Evolutionary conservation across 37 sponge, comb jelly and placozoan genomes (phyloP), one percentile per base, ranked within the genome.

Genomic region (Petrosia ficiformis): DNA sequence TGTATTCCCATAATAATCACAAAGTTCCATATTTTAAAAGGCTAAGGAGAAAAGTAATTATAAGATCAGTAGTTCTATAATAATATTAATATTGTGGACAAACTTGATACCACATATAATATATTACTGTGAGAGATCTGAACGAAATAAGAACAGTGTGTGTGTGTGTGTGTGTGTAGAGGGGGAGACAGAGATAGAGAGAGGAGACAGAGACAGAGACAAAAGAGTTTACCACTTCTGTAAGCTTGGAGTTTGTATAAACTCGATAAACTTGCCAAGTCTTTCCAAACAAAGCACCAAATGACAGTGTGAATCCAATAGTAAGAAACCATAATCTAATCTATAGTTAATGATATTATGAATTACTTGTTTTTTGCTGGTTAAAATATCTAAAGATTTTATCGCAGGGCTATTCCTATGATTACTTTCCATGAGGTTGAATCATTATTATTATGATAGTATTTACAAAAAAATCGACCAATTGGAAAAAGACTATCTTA

Each of bases 231-330:
- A 82, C 82, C 75, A 65, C 34, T 4, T 65, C 42, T 59, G 65
- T 82, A 16, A 67, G 39, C 1, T 1, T 58, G 4, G 39, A 36
- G 42, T 63, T 84, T 30, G 86, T 84, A 61, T 90, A 90, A 30
- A 90, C 78, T 30, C 90, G 72, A 68, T 90, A 90, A 1, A 76
- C 78, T 75, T 90, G 90, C 82, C 82, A 90, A 6, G 78, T 76
- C 65, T 90, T 90, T 56, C 82, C 79, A 75, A 90, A 84, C 33
- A 90, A 86, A 43, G 85, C 81, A 32, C 90, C 90, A 81, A 90
- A 90, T 44, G 90, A 90, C 37, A 90, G 82, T 2, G 82, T 77
- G 75, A 90, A 90, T n/a, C 90, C 90, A 58, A 90, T 14, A 19
- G 86, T 77, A 6, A 84, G 70, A 0, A 84, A 65, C 90, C 90